Base-by-base conservation (phyloP, 92 coral and sea anemone species). In the Porites lobata region DNA sequence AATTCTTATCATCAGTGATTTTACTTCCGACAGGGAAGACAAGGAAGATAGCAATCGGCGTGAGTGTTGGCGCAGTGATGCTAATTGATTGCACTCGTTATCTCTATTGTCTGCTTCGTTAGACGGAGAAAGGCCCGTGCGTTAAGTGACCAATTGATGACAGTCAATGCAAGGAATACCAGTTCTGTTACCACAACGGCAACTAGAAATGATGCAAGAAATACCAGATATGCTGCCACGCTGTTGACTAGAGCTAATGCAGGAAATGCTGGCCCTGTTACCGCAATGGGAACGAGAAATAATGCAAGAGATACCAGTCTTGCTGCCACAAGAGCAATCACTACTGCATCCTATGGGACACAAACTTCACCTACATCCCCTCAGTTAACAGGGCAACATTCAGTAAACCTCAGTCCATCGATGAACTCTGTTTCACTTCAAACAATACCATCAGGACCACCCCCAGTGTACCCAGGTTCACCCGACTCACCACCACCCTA, bases 401-500 rank as follows among this genome's bases (percentile, higher is more conserved):
- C 74, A 14, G 74, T 38, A 69, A 51, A 69, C 7, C 18, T 14
- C 74, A 26, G 15, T 2, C 52, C 52, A 1, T 13, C 52, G 1
- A 51, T 69, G 74, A 51, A 15, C 32, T 32, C 13, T 69, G 43
- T 15, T 69, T 18, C 74, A 69, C 17, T 32, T 11, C 50, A 50
- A 24, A 69, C 53, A 32, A 9, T 26, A 50, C 53, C 74, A 21
- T 7, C 43, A 24, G 17, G 4, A 24, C 74, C 51, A 10, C 74
- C 74, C 17, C 74, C 74, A 69, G 74, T 17, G 74, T 38, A 69
- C 74, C 74, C 74, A 9, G 26, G 38, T 24, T 32, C 74, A 24
- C 74, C 11, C 11, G 26, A 21, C 3, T 11, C 74, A 69, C 74
- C 74, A 8, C 74, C 74, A 24, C 74, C 74, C 50, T 69, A 69